These are phyloP conservation scores for Venusia cambrica DNA, from an alignment of 2,888 invertebrate species.

Conservation along the genomic window DNA sequence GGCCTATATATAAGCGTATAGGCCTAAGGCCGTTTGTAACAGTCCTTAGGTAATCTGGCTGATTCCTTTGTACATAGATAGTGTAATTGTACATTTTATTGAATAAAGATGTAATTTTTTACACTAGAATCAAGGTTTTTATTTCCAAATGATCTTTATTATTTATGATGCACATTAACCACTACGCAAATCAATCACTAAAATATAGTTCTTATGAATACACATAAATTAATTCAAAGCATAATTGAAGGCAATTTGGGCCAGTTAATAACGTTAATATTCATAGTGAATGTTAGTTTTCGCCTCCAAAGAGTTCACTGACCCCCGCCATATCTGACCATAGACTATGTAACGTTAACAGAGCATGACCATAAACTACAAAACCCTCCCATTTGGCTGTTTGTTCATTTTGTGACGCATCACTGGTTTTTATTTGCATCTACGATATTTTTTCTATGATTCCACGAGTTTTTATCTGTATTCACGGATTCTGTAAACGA, in stretches of 20 bases:
- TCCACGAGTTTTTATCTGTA: slow-evolving; percentile 16
- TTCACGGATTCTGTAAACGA: slow-evolving; percentile 15
- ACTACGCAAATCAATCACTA: too few species aligned
- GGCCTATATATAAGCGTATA: too few species aligned
- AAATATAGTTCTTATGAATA: too few species aligned
- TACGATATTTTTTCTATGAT: too few species aligned
- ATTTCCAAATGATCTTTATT: too few species aligned
- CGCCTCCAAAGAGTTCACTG: slow-evolving; percentile 54
- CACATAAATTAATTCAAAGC: slow-evolving; percentile 18
- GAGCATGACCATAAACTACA: slow-evolving; percentile 59
- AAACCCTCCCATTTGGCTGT: slow-evolving; percentile 52
- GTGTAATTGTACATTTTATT: too few species aligned
- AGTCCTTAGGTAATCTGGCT: too few species aligned
- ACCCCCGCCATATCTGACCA: slow-evolving; percentile 59
- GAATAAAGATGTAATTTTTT: too few species aligned
- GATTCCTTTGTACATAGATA: too few species aligned
- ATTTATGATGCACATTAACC: too few species aligned
- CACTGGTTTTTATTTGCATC: slow-evolving; percentile 50
- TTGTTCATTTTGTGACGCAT: slow-evolving; percentile 50
- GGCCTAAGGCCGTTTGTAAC: too few species aligned
- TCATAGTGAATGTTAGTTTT: slow-evolving; percentile 57
- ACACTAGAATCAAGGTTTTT: too few species aligned
- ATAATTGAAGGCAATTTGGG: slow-evolving; percentile 31
- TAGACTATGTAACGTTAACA: slow-evolving; percentile 59
- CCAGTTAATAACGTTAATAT: slow-evolving; percentile 45